Evolutionary conservation across 92 coral and sea anemone genomes (phyloP).

Genomic region (Porites lobata): DNA sequence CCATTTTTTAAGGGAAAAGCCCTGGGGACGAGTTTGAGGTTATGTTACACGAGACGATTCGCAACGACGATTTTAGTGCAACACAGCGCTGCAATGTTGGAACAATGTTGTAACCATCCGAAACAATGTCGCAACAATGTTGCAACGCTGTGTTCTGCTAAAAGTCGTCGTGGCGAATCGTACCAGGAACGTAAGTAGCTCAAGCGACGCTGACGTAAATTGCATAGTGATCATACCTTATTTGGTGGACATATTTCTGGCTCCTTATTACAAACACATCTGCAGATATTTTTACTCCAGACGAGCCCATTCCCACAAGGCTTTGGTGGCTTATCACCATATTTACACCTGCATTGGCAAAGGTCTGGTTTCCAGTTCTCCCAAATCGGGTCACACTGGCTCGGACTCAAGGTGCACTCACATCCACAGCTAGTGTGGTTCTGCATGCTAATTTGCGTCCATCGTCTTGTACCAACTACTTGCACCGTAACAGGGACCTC

Average conservation of each 20-base stretch:
- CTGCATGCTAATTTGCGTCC: conserved; percentile 3
- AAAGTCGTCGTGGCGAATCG: no score
- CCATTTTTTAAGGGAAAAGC: no score
- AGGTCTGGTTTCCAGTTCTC: conserved; percentile 70
- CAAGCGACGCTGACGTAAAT: background rate
- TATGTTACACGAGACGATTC: no score
- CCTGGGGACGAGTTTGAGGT: no score
- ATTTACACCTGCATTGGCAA: conserved; percentile 69
- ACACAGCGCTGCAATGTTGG: no score
- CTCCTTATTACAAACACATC: conserved; percentile 67
- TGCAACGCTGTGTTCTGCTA: no score
- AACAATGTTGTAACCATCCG: no score
- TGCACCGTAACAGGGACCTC: conserved; percentile 36
- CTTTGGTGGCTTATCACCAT: conserved; percentile 46
- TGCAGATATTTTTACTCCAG: conserved; percentile 67
- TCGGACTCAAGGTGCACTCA: conserved; percentile 61
- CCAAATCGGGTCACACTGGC: conserved; percentile 61
- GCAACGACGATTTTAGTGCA: no score
- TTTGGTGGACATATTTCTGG: conserved; percentile 66
- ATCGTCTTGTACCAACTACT: background rate
- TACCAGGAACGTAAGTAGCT: no score
- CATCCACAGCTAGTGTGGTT: conserved; percentile 88
- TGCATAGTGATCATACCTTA: conserved; percentile 51
- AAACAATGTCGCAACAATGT: no score
- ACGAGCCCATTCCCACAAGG: conserved; percentile 62